A percentile compares a stretch with the other conserved stretches of the same genome.
These are phyloP conservation scores for Oreocharis arfaki DNA, from an alignment of 2,113 vertebrate genomes.

Conservation along the genomic window DNA sequence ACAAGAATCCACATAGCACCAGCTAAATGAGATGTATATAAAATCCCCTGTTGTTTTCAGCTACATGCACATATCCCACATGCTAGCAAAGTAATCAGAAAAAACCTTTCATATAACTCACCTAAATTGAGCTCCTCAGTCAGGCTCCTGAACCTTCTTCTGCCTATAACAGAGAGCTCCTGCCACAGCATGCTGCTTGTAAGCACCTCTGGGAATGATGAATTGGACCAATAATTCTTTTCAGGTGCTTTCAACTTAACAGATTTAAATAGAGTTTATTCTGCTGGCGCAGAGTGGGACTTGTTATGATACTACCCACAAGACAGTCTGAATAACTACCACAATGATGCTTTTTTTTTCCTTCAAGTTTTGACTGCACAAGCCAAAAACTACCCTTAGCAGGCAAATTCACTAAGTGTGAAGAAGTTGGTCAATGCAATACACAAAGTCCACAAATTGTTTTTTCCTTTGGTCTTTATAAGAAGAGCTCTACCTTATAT, in stretches of 20 bases:
- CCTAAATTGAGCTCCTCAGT: not conserved
- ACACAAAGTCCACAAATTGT: not conserved
- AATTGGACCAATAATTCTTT: not conserved
- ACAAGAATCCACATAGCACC: not conserved
- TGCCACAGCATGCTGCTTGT: not conserved
- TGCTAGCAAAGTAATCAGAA: not conserved
- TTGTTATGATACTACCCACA: not conserved
- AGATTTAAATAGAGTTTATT: not conserved
- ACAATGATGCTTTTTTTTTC: not conserved
- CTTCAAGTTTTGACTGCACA: not conserved
- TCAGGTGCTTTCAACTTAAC: not conserved
- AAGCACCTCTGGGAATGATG: conserved; percentile 15
- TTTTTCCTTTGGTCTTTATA: not conserved
- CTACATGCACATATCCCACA: not conserved
- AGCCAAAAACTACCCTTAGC: not conserved
- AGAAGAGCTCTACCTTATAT: not conserved
- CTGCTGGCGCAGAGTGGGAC: not conserved
- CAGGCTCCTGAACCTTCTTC: not conserved
- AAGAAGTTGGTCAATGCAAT: not conserved
- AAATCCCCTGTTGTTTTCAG: not conserved
- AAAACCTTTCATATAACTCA: not conserved
- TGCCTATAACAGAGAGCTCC: not conserved
- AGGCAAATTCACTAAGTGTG: not conserved
- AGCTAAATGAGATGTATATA: not conserved
- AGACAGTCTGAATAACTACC: not conserved